Evolutionary conservation across 2,113 vertebrate species (phyloP).

Genomic region (Columba livia): DNA sequence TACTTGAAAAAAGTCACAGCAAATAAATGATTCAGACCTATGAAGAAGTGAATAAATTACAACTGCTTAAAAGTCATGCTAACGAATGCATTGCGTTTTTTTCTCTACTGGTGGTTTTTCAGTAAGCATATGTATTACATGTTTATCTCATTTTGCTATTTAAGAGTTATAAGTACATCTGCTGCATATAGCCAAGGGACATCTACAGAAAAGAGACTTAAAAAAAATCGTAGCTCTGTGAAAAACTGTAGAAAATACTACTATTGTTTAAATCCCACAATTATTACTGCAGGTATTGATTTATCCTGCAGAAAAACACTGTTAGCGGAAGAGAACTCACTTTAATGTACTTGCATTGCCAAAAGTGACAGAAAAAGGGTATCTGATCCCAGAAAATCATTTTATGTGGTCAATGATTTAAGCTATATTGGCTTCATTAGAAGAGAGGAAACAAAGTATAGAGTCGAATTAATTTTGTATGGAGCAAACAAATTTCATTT

Average conservation of each 20-base stretch:
- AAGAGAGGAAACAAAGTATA: neutral
- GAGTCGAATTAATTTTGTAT: conserved; percentile 6
- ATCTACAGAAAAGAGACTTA: neutral
- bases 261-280: neutral
- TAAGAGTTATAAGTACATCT: neutral
- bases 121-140: neutral
- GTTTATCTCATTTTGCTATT: neutral
- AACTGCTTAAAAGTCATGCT: neutral
- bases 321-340: neutral
- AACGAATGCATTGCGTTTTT: neutral
- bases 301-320: neutral
- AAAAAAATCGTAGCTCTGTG: neutral
- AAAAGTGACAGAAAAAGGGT: neutral
- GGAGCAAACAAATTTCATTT: neutral
- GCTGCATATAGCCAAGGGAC: neutral
- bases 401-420: neutral
- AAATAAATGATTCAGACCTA: neutral
- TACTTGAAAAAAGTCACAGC: neutral
- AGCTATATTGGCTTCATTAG: neutral
- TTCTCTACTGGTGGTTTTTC: neutral
- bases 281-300: neutral
- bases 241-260: neutral
- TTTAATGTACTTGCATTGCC: neutral
- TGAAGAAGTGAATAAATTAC: neutral
- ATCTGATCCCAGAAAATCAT: neutral